phyloP scores from a whole-genome alignment of 2,888 invertebrate genomes.

The Drosophila infuscata region DNA sequence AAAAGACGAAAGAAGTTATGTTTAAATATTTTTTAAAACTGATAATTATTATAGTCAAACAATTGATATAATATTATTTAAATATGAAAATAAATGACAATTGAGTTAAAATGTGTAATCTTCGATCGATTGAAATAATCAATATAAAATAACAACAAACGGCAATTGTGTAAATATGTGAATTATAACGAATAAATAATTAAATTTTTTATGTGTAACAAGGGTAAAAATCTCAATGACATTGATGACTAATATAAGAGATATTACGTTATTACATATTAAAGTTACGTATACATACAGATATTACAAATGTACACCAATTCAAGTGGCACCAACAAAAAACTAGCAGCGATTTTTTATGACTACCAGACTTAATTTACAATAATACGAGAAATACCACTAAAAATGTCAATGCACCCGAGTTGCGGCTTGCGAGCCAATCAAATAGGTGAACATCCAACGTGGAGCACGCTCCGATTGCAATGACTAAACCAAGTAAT shows the following conservation, averaged over 20 bases:
- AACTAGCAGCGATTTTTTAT: slow-evolving; percentile 13
- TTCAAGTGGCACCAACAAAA: background rate
- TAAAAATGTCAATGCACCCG: slow-evolving; percentile 56
- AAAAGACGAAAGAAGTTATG: background rate
- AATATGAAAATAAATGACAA: background rate
- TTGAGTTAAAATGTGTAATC: background rate
- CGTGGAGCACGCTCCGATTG: slow-evolving; percentile 49
- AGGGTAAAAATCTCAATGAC: background rate
- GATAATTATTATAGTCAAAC: background rate
- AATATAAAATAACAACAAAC: background rate
- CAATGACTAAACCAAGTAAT: slow-evolving; percentile 62
- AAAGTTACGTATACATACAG: background rate
- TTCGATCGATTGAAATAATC: background rate
- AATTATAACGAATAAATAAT: background rate
- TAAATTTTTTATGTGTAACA: background rate
- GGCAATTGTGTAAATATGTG: background rate
- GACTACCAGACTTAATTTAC: slow-evolving; percentile 28
- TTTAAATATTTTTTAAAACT: background rate
- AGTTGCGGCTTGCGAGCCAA: slow-evolving; percentile 10
- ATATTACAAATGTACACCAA: background rate
- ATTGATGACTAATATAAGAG: background rate
- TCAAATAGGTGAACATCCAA: slow-evolving; percentile 22
- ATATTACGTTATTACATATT: background rate
- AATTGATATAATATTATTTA: background rate
- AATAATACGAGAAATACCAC: slow-evolving; percentile 23